Conservation (phyloP, 2,797 vertebrate genomes). For the Arvicola amphibius region DNA sequence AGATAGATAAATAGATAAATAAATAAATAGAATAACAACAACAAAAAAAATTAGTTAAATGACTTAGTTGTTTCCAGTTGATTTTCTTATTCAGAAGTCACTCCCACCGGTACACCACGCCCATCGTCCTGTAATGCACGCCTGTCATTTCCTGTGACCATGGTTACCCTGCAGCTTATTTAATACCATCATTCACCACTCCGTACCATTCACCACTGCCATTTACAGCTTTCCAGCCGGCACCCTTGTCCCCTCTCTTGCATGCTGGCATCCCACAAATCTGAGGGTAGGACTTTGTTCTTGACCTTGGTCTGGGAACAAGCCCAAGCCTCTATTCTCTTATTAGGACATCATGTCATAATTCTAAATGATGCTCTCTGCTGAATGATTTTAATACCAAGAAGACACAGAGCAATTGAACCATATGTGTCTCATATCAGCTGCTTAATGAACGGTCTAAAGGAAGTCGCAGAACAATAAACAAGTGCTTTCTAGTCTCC, state of each 20-base stretch:
- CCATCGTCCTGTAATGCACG: background rate
- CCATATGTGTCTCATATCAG: constrained; percentile 79
- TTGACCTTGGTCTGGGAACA: constrained; percentile 72
- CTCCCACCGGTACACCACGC: too few relatives aligned
- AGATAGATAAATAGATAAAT: too few relatives aligned
- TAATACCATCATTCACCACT: background rate
- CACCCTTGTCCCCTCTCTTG: background rate
- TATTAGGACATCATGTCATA: constrained; percentile 58
- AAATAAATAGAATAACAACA: too few relatives aligned
- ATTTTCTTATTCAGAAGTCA: background rate
- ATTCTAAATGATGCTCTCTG: constrained; percentile 78
- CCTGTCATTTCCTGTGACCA: background rate
- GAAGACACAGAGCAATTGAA: constrained; percentile 80
- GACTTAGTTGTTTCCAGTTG: background rate
- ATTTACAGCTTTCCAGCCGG: background rate
- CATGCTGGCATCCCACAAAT: constrained; percentile 57
- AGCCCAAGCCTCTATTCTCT: constrained; percentile 68
- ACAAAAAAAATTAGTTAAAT: background rate
- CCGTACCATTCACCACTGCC: background rate
- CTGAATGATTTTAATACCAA: constrained; percentile 79
- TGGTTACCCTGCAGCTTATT: background rate
- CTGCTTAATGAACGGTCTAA: constrained; percentile 74
- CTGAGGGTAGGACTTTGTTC: constrained; percentile 57
- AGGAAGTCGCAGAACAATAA: constrained; percentile 81
- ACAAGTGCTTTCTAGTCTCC: constrained; percentile 83